A percentile compares a stretch with the other conserved stretches of the same genome.
Evolutionary conservation across 2,113 vertebrate species (phyloP).

Genomic region (Peucedramus taeniatus): DNA sequence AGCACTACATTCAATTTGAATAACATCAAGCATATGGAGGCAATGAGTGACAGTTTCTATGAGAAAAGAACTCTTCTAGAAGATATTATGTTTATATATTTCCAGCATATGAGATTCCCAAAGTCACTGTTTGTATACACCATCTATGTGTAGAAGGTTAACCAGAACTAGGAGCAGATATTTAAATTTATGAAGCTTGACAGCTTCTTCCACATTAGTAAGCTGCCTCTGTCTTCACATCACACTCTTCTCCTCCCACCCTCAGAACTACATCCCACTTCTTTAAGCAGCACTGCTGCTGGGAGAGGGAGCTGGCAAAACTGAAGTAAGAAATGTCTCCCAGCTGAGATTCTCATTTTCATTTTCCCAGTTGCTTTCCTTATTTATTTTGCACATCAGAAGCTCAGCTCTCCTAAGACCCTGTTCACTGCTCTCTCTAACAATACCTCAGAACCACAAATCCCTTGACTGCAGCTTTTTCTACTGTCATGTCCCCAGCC

Average conservation of each 20-base stretch:
- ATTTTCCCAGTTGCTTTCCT: background rate
- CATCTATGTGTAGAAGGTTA: background rate
- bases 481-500: background rate
- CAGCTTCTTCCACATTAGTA: background rate
- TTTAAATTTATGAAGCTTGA: background rate
- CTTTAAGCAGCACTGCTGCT: background rate
- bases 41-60: background rate
- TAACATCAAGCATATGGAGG: background rate
- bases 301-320: background rate
- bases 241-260: background rate
- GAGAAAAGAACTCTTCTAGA: background rate
- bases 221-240: background rate
- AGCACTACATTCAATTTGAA: background rate
- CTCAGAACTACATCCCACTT: background rate
- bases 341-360: background rate
- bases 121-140: background rate
- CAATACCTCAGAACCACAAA: background rate
- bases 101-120: background rate
- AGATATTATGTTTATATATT: background rate
- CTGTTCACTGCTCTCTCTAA: background rate
- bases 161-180: background rate
- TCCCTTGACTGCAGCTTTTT: background rate
- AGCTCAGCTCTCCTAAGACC: background rate
- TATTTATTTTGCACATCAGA: background rate
- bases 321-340: background rate